Evolutionary conservation across 2,797 vertebrate species (phyloP), one percentile per base, ranked within the genome.

Genomic region (Clarias pachynema): DNA sequence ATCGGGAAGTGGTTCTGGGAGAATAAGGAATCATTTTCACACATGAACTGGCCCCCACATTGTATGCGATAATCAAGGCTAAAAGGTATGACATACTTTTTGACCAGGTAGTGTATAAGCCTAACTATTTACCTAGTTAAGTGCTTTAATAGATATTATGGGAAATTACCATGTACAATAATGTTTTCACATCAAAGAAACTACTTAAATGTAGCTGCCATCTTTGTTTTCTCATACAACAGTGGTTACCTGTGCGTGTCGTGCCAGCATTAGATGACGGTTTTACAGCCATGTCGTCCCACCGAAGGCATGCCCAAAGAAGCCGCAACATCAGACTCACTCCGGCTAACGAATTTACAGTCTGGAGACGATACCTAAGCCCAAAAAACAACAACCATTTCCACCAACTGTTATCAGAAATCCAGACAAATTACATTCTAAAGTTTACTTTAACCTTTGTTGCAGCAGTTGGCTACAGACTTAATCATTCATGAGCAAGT

Each of bases 221-320:
- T 72, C 22, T 15, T n/a, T 24, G 44, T 69, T 34, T 68, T 37
- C 66, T 22, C 66, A 44, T 34, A 37, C 18, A 29, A 14, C 40
- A 22, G 40, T 22, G 16, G 15, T 75, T 95, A 99, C 98, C 98
- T 95, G 98, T 99, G 59, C 97, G 96, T 0, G 98, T 98, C 26
- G 96, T 97, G 83, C 97, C 97, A 1, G 96, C 96, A 40, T 96
- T 96, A 15, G 97, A 95, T 0, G 98, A 98, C 0, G 98, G 97
- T 92, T 99, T 99, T 77, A 99, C 96, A 0, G 97, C 97, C 98
- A 99, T 99, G 91, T 99, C 98, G 72, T 99, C 98, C 98, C 98
- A 99, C 80, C 97, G 94, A 87, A 99, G 94, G 90, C 96, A 97
- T 0, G 97, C 97, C 98, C 98, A 99, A 60, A 99, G 91, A 14